phyloP scores from a whole-genome alignment of 2,797 vertebrate species.

The Sphaeramia orbicularis region DNA sequence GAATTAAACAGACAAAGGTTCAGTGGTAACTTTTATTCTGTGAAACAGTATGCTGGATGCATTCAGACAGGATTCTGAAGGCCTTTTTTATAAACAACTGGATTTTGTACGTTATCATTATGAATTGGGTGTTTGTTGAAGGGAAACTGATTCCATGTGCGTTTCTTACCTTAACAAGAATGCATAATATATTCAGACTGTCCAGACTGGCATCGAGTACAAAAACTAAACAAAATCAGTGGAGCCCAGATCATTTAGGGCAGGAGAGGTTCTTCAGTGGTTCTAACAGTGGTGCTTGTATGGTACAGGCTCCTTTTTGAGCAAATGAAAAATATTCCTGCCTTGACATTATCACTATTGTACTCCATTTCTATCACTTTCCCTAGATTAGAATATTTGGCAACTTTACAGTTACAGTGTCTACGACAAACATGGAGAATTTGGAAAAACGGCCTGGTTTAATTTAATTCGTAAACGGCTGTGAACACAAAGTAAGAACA shows the following conservation, averaged over 20 bases:
- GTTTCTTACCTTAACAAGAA: slow-evolving; percentile 2
- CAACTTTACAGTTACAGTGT: slow-evolving; percentile 30
- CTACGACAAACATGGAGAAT: no score
- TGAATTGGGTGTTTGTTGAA: background rate
- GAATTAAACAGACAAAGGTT: slow-evolving; percentile 7
- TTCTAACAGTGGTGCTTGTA: background rate
- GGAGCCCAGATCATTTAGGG: background rate
- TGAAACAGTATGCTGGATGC: slow-evolving; percentile 24
- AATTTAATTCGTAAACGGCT: background rate
- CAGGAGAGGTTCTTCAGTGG: background rate
- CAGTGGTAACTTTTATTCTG: slow-evolving; percentile 49
- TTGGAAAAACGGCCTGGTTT: no score
- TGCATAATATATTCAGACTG: no score
- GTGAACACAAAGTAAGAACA: background rate
- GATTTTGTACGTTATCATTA: slow-evolving; percentile 7
- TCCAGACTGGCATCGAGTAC: no score
- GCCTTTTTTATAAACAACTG: background rate
- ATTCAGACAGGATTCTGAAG: slow-evolving; percentile 4
- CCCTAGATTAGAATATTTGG: slow-evolving; percentile 44
- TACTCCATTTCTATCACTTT: background rate
- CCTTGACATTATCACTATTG: background rate
- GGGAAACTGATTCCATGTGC: slow-evolving; percentile 7
- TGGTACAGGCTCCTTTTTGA: background rate
- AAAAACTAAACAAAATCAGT: background rate
- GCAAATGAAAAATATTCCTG: slow-evolving; percentile 4